Evolutionary conservation across 2,888 invertebrate genomes (phyloP).

Genomic region (Arrhopalites spinosus): DNA sequence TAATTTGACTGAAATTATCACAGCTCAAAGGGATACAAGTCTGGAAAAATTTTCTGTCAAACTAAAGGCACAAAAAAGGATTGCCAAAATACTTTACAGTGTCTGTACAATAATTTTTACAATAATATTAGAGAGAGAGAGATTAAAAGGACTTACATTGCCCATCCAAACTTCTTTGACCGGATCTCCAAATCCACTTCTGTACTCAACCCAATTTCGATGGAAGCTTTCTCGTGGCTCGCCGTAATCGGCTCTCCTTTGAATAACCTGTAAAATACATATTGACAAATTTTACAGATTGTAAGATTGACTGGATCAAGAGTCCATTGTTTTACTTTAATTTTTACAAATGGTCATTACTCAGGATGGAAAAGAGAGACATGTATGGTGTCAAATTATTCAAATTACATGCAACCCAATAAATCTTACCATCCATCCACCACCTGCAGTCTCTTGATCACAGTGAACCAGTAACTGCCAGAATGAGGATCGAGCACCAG

Average conservation of each 20-base stretch:
- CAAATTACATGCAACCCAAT: too few species aligned
- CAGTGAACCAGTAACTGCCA: conserved; percentile 92
- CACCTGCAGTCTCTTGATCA: conserved; percentile 85
- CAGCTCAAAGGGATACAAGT: too few species aligned
- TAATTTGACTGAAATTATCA: too few species aligned
- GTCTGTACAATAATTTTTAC: too few species aligned
- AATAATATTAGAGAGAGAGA: too few species aligned
- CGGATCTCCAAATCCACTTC: conserved; percentile 90
- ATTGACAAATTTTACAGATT: too few species aligned
- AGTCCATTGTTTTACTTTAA: too few species aligned
- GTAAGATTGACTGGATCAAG: too few species aligned
- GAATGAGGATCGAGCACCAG: conserved; percentile 77
- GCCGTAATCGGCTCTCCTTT: conserved; percentile 85
- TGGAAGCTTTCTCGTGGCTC: conserved; percentile 88
- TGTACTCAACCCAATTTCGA: conserved; percentile 89
- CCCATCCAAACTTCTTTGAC: conserved; percentile 90
- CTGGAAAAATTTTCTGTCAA: too few species aligned
- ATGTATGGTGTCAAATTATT: too few species aligned
- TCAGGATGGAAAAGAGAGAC: neutral
- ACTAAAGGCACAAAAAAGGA: too few species aligned
- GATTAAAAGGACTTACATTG: conserved; percentile 66
- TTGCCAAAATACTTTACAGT: too few species aligned
- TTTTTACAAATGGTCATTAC: neutral
- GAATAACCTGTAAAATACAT: conserved; percentile 77
- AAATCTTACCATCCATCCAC: conserved; percentile 85